Percentiles rank a stretch among this genome's conserved stretches.
These are phyloP conservation scores for Sinocyclocheilus anophthalmus DNA, from an alignment of 2,113 vertebrate species.

Conservation along the genomic window DNA sequence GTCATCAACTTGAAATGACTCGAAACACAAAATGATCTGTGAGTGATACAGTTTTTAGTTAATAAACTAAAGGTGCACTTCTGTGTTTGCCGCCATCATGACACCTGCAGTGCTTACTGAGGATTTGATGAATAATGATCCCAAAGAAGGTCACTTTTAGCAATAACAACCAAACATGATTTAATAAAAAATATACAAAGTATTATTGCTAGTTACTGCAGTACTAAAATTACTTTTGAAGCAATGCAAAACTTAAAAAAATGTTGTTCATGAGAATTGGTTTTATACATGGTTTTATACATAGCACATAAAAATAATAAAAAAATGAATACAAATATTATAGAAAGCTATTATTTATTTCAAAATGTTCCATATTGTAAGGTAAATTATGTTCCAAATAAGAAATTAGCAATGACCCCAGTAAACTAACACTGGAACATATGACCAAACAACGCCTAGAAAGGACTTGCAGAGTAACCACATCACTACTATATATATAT, in stretches of 20 bases:
- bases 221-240: background rate
- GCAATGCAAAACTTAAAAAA: background rate
- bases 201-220: background rate
- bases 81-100: background rate
- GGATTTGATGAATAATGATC: background rate
- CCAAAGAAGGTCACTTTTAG: background rate
- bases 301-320: background rate
- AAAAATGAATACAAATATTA: background rate
- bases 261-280: background rate
- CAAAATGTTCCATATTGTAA: background rate
- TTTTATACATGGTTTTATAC: background rate
- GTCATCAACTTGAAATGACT: constrained; percentile 8
- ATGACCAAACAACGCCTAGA: background rate
- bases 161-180: background rate
- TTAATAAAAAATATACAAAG: background rate
- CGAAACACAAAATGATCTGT: background rate
- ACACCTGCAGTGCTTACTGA: constrained; percentile 7
- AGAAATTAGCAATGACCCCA: background rate
- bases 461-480: background rate
- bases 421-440: background rate
- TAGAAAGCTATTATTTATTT: background rate
- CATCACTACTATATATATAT: no score
- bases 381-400: background rate
- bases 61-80: background rate
- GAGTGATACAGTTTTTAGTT: background rate